A percentile compares a stretch with the other conserved stretches of the same genome.
Evolutionary conservation across 2,113 vertebrate genomes (phyloP).

Genomic region (Dipodomys merriami): DNA sequence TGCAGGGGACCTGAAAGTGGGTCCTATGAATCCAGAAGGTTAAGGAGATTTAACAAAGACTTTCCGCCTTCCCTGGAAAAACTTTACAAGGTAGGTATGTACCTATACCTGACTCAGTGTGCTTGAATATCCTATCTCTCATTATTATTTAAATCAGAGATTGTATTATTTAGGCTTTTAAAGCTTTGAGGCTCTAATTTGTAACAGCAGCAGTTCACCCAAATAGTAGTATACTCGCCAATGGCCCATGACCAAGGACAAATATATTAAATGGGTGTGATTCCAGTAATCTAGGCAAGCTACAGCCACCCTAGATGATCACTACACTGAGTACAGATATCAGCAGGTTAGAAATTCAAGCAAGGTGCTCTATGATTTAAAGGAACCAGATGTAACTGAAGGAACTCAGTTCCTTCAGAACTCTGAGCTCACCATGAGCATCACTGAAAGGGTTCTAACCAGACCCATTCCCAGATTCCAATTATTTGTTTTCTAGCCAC

Average conservation of each 20-base stretch:
- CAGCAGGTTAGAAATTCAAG: background rate
- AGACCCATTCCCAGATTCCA: background rate
- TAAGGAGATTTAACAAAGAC: background rate
- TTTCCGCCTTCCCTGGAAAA: background rate
- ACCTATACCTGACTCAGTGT: rapidly evolving
- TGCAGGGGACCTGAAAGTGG: background rate
- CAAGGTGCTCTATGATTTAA: background rate
- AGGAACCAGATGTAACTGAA: background rate
- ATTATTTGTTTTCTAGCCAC: background rate
- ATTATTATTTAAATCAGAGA: background rate
- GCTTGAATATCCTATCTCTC: background rate
- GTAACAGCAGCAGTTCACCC: background rate
- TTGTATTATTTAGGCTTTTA: background rate
- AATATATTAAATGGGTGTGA: rapidly evolving
- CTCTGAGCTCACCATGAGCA: background rate
- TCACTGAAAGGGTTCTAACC: background rate
- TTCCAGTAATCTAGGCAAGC: background rate
- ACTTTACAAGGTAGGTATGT: rapidly evolving
- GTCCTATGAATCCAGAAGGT: background rate
- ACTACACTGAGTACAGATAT: rapidly evolving
- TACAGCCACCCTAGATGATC: rapidly evolving
- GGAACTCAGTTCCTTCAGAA: too few species aligned
- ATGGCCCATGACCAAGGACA: background rate
- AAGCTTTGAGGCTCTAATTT: background rate
- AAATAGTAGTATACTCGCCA: rapidly evolving